A percentile compares a stretch with the other conserved stretches of the same genome.
Evolutionary conservation across 2,113 vertebrate species (phyloP).

Genomic region (Dasyurus viverrinus): DNA sequence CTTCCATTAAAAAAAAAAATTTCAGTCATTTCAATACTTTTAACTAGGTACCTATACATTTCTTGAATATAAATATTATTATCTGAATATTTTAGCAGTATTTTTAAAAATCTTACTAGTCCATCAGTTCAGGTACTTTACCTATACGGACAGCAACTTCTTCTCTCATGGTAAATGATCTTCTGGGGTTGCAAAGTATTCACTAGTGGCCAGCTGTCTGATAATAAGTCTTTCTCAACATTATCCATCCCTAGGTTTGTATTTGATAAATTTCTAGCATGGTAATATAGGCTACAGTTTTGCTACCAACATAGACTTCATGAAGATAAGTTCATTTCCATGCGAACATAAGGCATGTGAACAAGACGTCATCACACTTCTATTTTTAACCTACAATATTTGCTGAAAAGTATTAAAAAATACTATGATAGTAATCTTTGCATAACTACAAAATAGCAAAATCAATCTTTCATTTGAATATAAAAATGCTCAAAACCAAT

Average conservation of each 20-base stretch:
- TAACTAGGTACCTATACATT: neutral
- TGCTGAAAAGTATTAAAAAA: neutral
- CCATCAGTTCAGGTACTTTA: neutral
- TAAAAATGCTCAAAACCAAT: neutral
- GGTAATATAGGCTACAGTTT: neutral
- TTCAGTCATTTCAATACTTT: neutral
- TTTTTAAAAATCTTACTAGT: neutral
- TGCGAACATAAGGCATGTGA: neutral
- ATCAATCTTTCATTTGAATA: neutral
- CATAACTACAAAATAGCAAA: neutral
- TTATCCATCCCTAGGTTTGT: neutral
- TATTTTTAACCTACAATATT: neutral
- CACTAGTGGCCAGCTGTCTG: neutral
- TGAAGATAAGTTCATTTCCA: neutral
- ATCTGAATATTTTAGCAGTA: neutral
- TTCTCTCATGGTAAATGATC: neutral
- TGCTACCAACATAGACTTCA: neutral
- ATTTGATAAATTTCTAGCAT: neutral
- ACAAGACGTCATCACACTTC: neutral
- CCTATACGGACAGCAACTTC: neutral
- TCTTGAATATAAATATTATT: neutral
- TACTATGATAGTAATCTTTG: neutral
- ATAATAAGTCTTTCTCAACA: neutral
- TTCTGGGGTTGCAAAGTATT: neutral
- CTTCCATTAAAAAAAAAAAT: constrained; percentile 29